A percentile compares a stretch with the other conserved stretches of the same genome.
Evolutionary conservation across 92 coral and sea anemone species (phyloP).

Genomic region (Porites lobata): DNA sequence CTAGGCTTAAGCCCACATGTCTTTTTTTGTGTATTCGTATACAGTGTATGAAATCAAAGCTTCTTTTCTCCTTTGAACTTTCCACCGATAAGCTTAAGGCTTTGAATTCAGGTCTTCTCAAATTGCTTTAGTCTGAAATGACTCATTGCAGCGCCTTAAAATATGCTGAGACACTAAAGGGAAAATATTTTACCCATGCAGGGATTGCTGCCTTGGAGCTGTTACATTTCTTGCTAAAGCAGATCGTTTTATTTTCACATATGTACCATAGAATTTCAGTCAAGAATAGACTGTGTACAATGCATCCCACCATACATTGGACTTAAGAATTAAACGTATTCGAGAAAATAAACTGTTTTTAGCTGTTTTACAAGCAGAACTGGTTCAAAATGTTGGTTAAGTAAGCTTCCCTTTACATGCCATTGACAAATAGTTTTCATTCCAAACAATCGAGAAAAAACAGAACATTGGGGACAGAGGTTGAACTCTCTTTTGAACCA

Average conservation of each 20-base stretch:
- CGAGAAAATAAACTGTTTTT: slow-evolving; percentile 12
- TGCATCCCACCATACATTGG: slow-evolving; percentile 3
- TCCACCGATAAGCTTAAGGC: background rate
- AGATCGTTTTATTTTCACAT: background rate
- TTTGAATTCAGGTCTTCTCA: too few species aligned
- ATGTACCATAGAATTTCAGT: background rate
- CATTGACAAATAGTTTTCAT: background rate
- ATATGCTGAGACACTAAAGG: background rate
- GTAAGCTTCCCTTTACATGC: slow-evolving; percentile 20
- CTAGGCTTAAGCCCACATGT: slow-evolving; percentile 2
- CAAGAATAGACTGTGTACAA: slow-evolving; percentile 8
- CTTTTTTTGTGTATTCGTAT: background rate
- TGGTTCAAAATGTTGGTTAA: slow-evolving; percentile 9
- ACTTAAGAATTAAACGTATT: slow-evolving; percentile 8
- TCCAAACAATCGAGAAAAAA: background rate
- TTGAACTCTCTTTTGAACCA: background rate
- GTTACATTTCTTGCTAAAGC: background rate
- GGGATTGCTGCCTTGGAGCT: background rate
- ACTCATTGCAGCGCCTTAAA: too few species aligned
- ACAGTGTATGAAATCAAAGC: background rate
- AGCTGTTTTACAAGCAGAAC: slow-evolving; percentile 18
- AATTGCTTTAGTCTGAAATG: too few species aligned
- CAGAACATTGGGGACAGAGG: too few species aligned
- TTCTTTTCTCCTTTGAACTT: background rate
- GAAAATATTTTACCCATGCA: background rate